Percentiles rank a stretch among this genome's conserved stretches.
Evolutionary conservation across 64 coral and sea anemone genomes (phyloP).

Genomic region (Porites australiensis): DNA sequence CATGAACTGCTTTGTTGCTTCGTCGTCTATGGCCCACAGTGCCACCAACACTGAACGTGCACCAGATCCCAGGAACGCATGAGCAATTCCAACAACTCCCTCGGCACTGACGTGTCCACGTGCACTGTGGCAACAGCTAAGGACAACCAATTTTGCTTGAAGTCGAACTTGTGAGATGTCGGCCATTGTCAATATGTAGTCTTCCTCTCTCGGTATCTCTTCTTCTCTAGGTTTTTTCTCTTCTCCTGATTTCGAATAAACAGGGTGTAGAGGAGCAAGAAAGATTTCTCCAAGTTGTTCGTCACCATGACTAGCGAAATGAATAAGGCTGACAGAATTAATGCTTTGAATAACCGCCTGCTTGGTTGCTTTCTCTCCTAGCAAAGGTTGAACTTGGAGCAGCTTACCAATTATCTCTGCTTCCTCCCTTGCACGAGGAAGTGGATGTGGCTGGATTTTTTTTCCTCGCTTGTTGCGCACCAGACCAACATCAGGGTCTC

Average conservation of each 20-base stretch:
- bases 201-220: not conserved
- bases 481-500: not conserved
- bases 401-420: not conserved
- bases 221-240: not conserved
- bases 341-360: not conserved
- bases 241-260: no score
- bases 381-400: not conserved
- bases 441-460: not conserved
- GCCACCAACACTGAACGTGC: slow-evolving; percentile 41
- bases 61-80: slow-evolving; percentile 29
- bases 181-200: not conserved
- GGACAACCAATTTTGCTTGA: slow-evolving; percentile 25
- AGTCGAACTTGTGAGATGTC: slow-evolving; percentile 9
- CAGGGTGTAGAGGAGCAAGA: not conserved
- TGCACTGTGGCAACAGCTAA: slow-evolving; percentile 38
- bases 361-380: not conserved
- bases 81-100: slow-evolving; percentile 38
- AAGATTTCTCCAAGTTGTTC: not conserved
- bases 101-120: not conserved
- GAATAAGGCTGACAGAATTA: not conserved
- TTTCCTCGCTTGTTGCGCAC: not conserved
- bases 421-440: not conserved
- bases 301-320: not conserved
- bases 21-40: slow-evolving; percentile 15
- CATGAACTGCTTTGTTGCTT: slow-evolving; percentile 28